Conservation (phyloP, 2,113 vertebrate genomes). For the Uria aalge region DNA sequence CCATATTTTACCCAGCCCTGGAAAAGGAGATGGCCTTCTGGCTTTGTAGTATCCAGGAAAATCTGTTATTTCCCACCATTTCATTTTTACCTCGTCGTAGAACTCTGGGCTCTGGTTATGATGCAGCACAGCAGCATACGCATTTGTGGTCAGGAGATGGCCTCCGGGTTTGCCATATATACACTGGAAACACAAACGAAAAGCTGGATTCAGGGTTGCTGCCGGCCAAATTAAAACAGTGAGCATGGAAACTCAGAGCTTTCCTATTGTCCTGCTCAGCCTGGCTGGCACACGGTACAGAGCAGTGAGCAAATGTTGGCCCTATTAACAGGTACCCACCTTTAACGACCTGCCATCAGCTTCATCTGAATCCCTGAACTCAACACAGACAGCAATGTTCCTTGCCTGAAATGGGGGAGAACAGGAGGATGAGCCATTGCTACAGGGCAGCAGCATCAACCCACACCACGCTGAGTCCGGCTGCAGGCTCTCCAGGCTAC, state of each 20-base stretch:
- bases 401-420: slow-evolving; percentile 79
- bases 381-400: slow-evolving; percentile 91
- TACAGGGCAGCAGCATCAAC: background rate
- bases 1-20: background rate
- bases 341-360: slow-evolving; percentile 80
- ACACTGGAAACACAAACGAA: slow-evolving; percentile 78
- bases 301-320: background rate
- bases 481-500: background rate
- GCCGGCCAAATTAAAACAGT: background rate
- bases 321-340: slow-evolving; percentile 65
- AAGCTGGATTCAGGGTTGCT: background rate
- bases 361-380: slow-evolving; percentile 94
- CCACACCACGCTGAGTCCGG: background rate
- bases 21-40: background rate
- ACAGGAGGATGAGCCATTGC: background rate
- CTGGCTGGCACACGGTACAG: background rate
- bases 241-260: background rate
- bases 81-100: slow-evolving; percentile 90
- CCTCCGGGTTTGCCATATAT: slow-evolving; percentile 92
- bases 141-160: slow-evolving; percentile 79
- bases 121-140: slow-evolving; percentile 87
- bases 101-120: slow-evolving; percentile 97
- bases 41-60: background rate
- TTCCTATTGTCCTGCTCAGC: background rate
- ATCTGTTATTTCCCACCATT: background rate